A percentile compares a stretch with the other conserved stretches of the same genome.
phyloP scores from a whole-genome alignment of 1,140 invertebrate genomes.

The Centruroides sculpturatus region DNA sequence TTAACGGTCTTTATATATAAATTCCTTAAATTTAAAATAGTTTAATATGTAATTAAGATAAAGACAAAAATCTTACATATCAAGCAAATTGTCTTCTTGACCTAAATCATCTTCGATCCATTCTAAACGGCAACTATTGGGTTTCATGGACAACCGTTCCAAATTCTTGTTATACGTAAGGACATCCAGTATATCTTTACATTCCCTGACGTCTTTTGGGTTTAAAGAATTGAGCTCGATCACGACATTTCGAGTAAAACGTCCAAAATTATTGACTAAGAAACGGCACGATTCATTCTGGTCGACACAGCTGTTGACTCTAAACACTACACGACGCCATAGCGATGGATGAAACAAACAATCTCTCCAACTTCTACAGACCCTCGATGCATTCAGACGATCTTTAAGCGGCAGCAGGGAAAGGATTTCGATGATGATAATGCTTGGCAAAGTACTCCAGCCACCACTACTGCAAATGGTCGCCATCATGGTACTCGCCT shows the following conservation, averaged over 20 bases:
- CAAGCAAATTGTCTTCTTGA: too few relatives aligned
- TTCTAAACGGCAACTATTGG: slow-evolving; percentile 10
- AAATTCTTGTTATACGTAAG: slow-evolving; percentile 17
- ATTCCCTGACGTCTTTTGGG: slow-evolving; percentile 26
- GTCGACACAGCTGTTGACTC: slow-evolving; percentile 28
- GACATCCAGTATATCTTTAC: slow-evolving; percentile 22
- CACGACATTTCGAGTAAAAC: slow-evolving; percentile 30
- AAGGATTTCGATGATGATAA: slow-evolving; percentile 45
- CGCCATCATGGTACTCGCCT: slow-evolving; percentile 7
- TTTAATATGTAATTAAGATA: too few relatives aligned
- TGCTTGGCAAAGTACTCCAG: slow-evolving; percentile 42
- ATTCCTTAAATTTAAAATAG: too few relatives aligned
- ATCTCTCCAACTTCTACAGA: slow-evolving; percentile 44
- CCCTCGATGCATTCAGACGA: slow-evolving; percentile 40
- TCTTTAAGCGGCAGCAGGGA: slow-evolving; percentile 40
- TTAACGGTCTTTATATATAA: too few relatives aligned
- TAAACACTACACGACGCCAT: slow-evolving; percentile 36
- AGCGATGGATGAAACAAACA: slow-evolving; percentile 44
- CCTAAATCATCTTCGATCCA: slow-evolving; percentile 5
- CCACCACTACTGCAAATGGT: slow-evolving; percentile 10
- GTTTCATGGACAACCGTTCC: slow-evolving; percentile 14
- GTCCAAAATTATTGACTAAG: slow-evolving; percentile 30
- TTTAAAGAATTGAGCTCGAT: slow-evolving; percentile 32
- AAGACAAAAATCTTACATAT: too few relatives aligned
- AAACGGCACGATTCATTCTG: slow-evolving; percentile 30